Percentiles rank a stretch among this genome's conserved stretches.
Conservation (phyloP, 2,113 vertebrate genomes). For the Stigmatopora nigra region DNA sequence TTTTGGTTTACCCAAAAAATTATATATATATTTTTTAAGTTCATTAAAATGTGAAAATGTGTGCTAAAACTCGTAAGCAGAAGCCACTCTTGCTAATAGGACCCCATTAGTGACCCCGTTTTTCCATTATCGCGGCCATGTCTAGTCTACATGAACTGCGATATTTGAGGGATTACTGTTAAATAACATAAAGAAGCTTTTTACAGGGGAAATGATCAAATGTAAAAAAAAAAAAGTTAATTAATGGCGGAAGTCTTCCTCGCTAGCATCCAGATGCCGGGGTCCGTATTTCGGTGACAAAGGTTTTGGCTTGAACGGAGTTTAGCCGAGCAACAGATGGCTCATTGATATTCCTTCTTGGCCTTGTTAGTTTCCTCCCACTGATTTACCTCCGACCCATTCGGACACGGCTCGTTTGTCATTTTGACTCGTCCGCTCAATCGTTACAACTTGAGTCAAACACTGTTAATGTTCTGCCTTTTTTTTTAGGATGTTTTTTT, state of each 20-base stretch:
- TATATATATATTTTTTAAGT: too few species aligned
- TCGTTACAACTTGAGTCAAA: not conserved
- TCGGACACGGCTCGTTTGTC: slow-evolving; percentile 12
- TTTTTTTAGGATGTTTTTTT: slow-evolving; percentile 18
- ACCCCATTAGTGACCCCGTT: too few species aligned
- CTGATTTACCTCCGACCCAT: slow-evolving; percentile 34
- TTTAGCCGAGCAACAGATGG: slow-evolving; percentile 56
- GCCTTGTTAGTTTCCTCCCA: slow-evolving; percentile 37
- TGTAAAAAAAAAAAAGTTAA: slow-evolving; percentile 47
- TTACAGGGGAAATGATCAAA: slow-evolving; percentile 55
- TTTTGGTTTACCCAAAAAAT: too few species aligned
- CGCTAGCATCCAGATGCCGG: slow-evolving; percentile 38
- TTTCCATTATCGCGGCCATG: too few species aligned
- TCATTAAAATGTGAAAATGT: too few species aligned
- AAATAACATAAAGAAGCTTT: slow-evolving; percentile 2
- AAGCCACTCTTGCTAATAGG: too few species aligned
- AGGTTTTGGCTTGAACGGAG: slow-evolving; percentile 44
- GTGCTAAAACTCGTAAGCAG: too few species aligned
- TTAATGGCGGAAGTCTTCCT: slow-evolving; percentile 62
- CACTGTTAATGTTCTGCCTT: slow-evolving; percentile 8
- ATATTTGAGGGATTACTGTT: too few species aligned
- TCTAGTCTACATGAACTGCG: too few species aligned
- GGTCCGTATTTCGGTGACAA: slow-evolving; percentile 26
- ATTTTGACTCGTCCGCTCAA: slow-evolving; percentile 9
- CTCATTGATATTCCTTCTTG: slow-evolving; percentile 36